These are phyloP conservation scores for mouse (Mus musculus) DNA, from an alignment of 2,113 vertebrate genomes.

Conservation along the genomic window DNA sequence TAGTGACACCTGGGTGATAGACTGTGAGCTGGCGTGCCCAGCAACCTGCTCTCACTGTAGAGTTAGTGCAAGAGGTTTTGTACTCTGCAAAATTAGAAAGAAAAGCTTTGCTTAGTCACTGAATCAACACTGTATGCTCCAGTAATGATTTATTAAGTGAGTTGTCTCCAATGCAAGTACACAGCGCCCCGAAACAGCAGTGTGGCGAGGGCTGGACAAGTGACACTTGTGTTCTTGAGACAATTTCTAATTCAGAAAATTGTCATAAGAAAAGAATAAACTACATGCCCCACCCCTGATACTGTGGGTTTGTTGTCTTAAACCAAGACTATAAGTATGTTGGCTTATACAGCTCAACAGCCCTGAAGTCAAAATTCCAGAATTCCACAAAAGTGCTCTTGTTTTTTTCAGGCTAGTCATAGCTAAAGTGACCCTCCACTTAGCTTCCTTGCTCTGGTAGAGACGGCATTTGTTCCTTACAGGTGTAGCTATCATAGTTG, in stretches of 20 bases:
- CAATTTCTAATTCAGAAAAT: background rate
- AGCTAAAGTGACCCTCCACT: background rate
- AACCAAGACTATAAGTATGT: background rate
- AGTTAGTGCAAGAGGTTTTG: background rate
- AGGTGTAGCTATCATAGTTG: too few relatives aligned
- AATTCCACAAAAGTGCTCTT: background rate
- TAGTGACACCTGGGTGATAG: constrained; percentile 35
- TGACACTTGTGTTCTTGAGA: background rate
- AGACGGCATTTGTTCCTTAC: background rate
- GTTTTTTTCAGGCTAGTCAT: background rate
- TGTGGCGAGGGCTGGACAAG: background rate
- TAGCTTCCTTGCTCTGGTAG: background rate
- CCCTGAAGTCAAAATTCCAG: background rate
- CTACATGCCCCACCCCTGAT: background rate
- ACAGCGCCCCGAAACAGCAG: background rate
- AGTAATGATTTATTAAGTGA: constrained; percentile 34
- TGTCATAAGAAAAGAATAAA: background rate
- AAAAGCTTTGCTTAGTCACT: constrained; percentile 47
- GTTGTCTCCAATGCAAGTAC: constrained; percentile 34
- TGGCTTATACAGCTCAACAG: background rate
- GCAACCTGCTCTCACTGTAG: constrained; percentile 20
- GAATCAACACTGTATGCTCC: background rate
- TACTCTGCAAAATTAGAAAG: constrained; percentile 5
- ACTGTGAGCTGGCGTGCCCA: background rate
- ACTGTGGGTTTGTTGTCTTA: background rate